These are phyloP conservation scores for Neostethus bicornis DNA, from an alignment of 2,797 vertebrate genomes.

Conservation along the genomic window DNA sequence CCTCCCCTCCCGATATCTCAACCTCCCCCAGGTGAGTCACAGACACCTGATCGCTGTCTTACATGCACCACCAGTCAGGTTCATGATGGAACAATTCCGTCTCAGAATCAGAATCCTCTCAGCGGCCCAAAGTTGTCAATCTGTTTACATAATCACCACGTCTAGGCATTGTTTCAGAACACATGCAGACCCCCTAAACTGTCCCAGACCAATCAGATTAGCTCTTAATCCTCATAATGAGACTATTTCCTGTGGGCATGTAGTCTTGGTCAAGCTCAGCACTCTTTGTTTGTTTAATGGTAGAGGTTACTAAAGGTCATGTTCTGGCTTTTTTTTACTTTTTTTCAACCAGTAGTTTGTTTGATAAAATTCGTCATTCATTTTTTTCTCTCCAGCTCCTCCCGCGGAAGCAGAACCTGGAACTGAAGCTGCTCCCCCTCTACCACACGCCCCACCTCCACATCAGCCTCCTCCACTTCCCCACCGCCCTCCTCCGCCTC, in stretches of 20 bases:
- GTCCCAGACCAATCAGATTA: constrained; percentile 65
- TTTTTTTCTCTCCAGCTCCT: constrained; percentile 69
- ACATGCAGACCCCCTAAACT: constrained; percentile 35
- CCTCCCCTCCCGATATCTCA: constrained; percentile 89
- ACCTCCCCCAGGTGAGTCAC: constrained; percentile 87
- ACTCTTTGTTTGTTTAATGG: constrained; percentile 42
- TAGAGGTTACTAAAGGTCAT: constrained; percentile 15
- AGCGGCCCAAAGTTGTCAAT: constrained; percentile 35
- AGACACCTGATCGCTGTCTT: constrained; percentile 4
- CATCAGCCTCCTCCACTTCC: constrained; percentile 90
- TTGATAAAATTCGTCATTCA: too few species aligned
- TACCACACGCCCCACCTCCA: constrained; percentile 87
- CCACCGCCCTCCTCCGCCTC: constrained; percentile 90
- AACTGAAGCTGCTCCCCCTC: constrained; percentile 84
- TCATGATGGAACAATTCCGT: constrained; percentile 37
- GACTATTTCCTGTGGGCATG: constrained; percentile 51
- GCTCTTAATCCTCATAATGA: constrained; percentile 55
- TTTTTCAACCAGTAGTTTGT: too few species aligned
- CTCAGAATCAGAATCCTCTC: constrained; percentile 5
- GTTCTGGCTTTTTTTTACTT: too few species aligned
- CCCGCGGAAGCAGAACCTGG: constrained; percentile 85
- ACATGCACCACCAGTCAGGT: constrained; percentile 13
- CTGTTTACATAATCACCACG: constrained; percentile 49
- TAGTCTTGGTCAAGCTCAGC: constrained; percentile 14
- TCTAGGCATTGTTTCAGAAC: constrained; percentile 49